Evolutionary conservation across 2,797 vertebrate genomes (phyloP).

Genomic region (Toxotes lorentzi): DNA sequence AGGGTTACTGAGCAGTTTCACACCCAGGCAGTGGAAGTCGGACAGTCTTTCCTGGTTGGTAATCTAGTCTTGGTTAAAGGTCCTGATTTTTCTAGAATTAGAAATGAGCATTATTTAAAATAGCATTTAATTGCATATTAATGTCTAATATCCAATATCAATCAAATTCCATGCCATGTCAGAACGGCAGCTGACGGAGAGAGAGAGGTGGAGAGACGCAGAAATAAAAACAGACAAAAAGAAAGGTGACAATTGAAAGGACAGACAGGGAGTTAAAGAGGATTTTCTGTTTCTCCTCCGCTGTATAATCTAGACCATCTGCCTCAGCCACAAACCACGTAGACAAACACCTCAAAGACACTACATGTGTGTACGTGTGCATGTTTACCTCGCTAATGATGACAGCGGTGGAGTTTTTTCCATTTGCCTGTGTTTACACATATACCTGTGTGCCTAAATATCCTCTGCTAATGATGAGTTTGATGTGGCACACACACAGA

Average conservation of each 20-base stretch:
- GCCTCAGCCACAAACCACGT: conserved; percentile 22
- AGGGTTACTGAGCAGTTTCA: background rate
- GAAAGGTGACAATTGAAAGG: background rate
- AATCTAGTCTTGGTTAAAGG: no score
- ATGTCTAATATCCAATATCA: background rate
- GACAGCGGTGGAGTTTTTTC: conserved; percentile 2
- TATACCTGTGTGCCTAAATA: conserved; percentile 37
- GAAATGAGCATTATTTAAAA: background rate
- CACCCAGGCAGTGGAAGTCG: no score
- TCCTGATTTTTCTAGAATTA: no score
- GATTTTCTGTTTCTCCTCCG: conserved; percentile 34
- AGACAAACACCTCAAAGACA: conserved; percentile 39
- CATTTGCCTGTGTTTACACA: conserved; percentile 30
- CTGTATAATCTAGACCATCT: conserved; percentile 62
- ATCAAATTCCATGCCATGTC: background rate
- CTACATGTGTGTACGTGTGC: background rate
- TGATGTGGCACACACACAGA: conserved; percentile 22
- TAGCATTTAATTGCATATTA: background rate
- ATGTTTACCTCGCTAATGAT: conserved; percentile 53
- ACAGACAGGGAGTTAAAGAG: conserved; percentile 24
- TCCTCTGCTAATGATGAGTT: conserved; percentile 56
- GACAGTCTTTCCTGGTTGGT: no score
- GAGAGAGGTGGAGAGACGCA: background rate
- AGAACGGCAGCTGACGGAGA: background rate
- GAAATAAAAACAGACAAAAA: background rate